Evolutionary conservation across 1,140 invertebrate genomes (phyloP).

Genomic region (Euura saliciscinereae): DNA sequence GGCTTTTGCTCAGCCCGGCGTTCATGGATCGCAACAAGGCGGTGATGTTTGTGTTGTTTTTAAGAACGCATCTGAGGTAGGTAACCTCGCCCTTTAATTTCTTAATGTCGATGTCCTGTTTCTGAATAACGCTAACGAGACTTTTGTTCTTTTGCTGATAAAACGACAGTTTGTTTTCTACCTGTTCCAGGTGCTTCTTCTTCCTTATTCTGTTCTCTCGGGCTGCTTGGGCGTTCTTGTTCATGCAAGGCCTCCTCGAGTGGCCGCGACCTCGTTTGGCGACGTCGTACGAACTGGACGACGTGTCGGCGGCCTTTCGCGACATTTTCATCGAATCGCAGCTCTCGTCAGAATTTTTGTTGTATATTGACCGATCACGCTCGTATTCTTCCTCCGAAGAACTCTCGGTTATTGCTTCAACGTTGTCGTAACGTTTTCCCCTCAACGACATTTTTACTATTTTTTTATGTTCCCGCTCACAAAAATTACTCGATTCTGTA

Average conservation of each 20-base stretch:
- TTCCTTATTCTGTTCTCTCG: constrained; percentile 65
- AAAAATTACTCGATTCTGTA: too few relatives aligned
- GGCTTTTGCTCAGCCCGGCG: constrained; percentile 21
- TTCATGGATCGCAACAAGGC: constrained; percentile 57
- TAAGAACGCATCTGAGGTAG: constrained; percentile 61
- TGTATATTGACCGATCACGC: not conserved
- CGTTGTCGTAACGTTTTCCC: not conserved
- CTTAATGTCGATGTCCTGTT: constrained; percentile 54
- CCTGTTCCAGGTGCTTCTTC: constrained; percentile 62
- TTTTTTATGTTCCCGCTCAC: too few relatives aligned
- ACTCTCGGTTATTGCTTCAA: not conserved
- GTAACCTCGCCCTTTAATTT: constrained; percentile 58
- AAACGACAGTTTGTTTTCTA: constrained; percentile 58
- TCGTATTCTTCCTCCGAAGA: not conserved
- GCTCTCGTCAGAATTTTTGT: not conserved
- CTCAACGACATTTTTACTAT: too few relatives aligned
- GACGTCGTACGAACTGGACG: not conserved
- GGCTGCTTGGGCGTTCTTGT: constrained; percentile 64
- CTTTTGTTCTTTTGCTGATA: constrained; percentile 58
- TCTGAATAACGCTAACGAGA: constrained; percentile 53
- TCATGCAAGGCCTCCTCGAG: constrained; percentile 49
- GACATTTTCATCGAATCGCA: not conserved
- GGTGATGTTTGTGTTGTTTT: constrained; percentile 58
- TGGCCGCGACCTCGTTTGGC: constrained; percentile 38
- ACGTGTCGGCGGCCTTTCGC: not conserved